Base-by-base conservation (phyloP, 2,888 invertebrate genomes). In the Bellardia bayeri region DNA sequence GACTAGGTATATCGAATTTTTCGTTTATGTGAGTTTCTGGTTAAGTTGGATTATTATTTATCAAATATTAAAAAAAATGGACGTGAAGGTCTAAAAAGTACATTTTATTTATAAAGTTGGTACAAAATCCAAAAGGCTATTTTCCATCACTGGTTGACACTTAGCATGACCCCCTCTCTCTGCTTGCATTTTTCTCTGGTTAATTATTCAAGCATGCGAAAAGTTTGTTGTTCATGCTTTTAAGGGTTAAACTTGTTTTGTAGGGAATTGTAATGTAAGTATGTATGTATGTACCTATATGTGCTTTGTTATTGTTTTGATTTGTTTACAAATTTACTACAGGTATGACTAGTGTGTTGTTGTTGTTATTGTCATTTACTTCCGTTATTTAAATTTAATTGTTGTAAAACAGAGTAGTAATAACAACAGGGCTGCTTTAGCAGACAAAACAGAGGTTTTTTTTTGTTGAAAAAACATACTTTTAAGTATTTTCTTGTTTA, bases 161-260 rank as follows among this genome's bases (percentile, higher is more conserved):
- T 74, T 49, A 82, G 37, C 66, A 82, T 75, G 56, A 74, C 45
- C 49, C 49, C 58, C 68, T 45, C 82, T n/a, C 63, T 37, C 37
- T 6, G 0, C n/a, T 14, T 13, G 4, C 51, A 3, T 49, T 16
- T 11, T 11, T 7, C 30, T 33, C 40, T 16, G 9, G 30, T 9
- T 16, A 78, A 45, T 71, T 71, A 78, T 72, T 78, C 63, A 83
- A 78, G 71, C 83, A 83, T 83, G 68, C 54, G n/a, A 78, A 83
- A 78, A 33, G 54, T 72, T 68, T 68, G 30, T 78, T 40, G 30
- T 64, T 54, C 61, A 69, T 61, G 49, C 30, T 23, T 74, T 82
- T n/a, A 75, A 82, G 76, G 69, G 75, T 63, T 82, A 40, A 61
- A 75, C 30, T 42, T 61, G 58, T 75, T 74, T 71, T 45, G 45